Evolutionary conservation across 2,888 invertebrate genomes (phyloP).

Genomic region (Ganaspis brasiliensis): DNA sequence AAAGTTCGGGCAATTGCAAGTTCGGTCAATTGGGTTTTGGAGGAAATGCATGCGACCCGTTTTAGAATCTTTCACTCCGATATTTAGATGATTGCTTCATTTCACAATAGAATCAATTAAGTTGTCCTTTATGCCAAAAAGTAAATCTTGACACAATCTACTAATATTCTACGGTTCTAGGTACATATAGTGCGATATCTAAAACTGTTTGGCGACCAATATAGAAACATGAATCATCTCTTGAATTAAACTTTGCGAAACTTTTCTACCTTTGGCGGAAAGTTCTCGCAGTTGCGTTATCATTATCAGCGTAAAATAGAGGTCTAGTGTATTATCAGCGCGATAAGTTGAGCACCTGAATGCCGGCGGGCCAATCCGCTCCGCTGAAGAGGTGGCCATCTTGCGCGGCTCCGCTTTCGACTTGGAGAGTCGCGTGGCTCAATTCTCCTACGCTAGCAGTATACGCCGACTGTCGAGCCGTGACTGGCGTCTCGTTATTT

Average conservation of each 20-base stretch:
- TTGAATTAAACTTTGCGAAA: background rate
- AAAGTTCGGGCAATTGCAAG: too few relatives aligned
- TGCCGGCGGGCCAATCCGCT: constrained; percentile 65
- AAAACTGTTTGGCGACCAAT: background rate
- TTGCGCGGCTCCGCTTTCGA: constrained; percentile 75
- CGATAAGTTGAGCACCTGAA: constrained; percentile 65
- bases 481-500: constrained; percentile 65
- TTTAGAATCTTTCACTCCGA: too few relatives aligned
- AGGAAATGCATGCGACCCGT: too few relatives aligned
- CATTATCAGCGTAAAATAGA: constrained; percentile 13
- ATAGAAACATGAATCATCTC: background rate
- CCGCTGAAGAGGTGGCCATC: constrained; percentile 69
- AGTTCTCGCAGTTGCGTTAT: constrained; percentile 5
- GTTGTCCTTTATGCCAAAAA: too few relatives aligned
- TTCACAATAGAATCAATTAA: too few relatives aligned
- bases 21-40: too few relatives aligned
- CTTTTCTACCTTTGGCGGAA: background rate
- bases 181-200: too few relatives aligned
- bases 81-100: too few relatives aligned
- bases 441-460: constrained; percentile 67
- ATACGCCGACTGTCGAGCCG: constrained; percentile 74
- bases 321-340: constrained; percentile 16
- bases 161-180: too few relatives aligned
- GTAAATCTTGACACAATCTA: too few relatives aligned
- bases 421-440: constrained; percentile 74